Conservation (phyloP, 2,888 invertebrate genomes). For the Dusona sp. region DNA sequence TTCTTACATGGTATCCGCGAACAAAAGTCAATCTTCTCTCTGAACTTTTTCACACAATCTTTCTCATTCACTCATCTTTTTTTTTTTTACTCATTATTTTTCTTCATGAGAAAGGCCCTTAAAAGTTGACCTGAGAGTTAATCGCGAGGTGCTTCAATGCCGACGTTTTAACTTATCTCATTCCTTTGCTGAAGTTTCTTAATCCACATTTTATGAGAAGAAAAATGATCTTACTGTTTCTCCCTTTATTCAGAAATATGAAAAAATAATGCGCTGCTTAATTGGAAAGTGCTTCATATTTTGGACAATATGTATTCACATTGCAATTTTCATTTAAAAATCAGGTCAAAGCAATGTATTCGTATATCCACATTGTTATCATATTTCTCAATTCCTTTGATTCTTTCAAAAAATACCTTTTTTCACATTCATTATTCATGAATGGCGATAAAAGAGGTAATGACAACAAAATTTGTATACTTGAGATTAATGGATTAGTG, state of each 20-base stretch:
- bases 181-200: not conserved
- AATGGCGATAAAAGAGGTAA: conserved; percentile 30
- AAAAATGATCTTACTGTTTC: not conserved
- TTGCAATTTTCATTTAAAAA: not conserved
- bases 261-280: not conserved
- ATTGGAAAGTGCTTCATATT: not conserved
- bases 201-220: not conserved
- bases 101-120: not conserved
- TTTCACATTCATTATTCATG: conserved; percentile 24
- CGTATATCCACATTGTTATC: not conserved
- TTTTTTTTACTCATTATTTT: not conserved
- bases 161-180: not conserved
- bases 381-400: not conserved
- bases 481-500: conserved; percentile 63
- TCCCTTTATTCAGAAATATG: not conserved
- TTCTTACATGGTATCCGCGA: not conserved
- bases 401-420: not conserved
- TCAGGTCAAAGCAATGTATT: not conserved
- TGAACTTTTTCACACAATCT: conserved; percentile 11
- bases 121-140: not conserved
- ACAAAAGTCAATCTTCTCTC: conserved; percentile 1
- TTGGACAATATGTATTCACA: not conserved
- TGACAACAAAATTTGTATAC: conserved; percentile 33
- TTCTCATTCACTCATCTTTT: not conserved
- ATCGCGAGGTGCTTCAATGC: not conserved